These are phyloP conservation scores for Chrysaora quinquecirrha DNA, from an alignment of 30 jellyfish, hydroid and myxozoan genomes.

Conservation along the genomic window DNA sequence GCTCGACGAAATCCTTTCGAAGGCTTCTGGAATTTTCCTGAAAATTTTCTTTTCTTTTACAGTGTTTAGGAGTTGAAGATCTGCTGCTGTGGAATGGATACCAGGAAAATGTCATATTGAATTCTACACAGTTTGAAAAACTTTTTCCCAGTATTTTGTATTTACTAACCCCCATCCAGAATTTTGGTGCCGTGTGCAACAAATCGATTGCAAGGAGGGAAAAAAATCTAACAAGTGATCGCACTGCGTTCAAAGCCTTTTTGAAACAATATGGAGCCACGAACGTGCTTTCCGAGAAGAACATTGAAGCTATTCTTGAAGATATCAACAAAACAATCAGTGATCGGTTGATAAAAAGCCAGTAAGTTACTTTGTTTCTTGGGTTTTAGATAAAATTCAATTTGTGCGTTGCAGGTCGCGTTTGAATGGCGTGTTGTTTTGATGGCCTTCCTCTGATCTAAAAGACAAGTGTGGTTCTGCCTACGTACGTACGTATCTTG, in stretches of 20 bases:
- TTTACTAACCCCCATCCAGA: slow-evolving; percentile 62
- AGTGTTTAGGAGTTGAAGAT: slow-evolving; percentile 48
- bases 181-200: slow-evolving; percentile 86
- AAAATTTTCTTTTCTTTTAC: no score
- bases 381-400: no score
- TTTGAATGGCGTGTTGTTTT: no score
- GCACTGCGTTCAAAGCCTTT: slow-evolving; percentile 40
- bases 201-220: slow-evolving; percentile 30
- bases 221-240: slow-evolving; percentile 31
- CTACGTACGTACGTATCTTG: no score
- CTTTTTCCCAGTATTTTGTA: slow-evolving; percentile 49
- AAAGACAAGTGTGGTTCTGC: no score
- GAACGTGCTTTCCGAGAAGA: slow-evolving; percentile 25
- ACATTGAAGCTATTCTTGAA: slow-evolving; percentile 51
- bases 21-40: no score
- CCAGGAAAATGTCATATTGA: background rate
- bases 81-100: slow-evolving; percentile 49
- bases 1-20: no score
- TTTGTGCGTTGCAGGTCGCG: no score
- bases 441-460: no score
- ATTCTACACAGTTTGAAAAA: slow-evolving; percentile 29
- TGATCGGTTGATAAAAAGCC: slow-evolving; percentile 56
- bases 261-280: slow-evolving; percentile 55
- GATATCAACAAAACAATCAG: slow-evolving; percentile 50
- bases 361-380: slow-evolving; percentile 27